phyloP scores from a whole-genome alignment of 2,888 invertebrate genomes.

The Eupsilia transversa region DNA sequence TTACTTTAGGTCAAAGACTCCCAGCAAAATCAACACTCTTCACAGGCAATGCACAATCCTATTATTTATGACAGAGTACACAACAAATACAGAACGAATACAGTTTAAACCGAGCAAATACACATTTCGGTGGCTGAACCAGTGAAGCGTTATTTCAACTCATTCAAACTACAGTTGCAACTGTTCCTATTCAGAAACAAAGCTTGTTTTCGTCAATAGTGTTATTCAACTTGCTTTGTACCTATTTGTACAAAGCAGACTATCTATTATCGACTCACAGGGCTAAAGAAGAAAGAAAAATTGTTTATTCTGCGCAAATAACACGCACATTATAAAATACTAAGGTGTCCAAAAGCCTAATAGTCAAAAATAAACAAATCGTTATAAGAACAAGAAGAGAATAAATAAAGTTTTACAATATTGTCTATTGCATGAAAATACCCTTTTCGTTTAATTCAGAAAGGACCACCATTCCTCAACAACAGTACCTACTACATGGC shows the following conservation, averaged over 20 bases:
- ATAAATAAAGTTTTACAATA: neutral
- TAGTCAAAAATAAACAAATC: too few relatives aligned
- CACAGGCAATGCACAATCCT: conserved; percentile 17
- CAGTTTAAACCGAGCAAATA: conserved; percentile 15
- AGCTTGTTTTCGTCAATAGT: neutral
- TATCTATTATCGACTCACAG: neutral
- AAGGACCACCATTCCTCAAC: neutral
- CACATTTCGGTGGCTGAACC: conserved; percentile 2
- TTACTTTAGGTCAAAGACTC: neutral
- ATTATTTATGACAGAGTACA: conserved; percentile 13
- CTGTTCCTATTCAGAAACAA: conserved; percentile 13
- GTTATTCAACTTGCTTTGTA: conserved; percentile 7
- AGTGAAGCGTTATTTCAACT: conserved; percentile 1
- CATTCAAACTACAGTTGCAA: conserved; percentile 14
- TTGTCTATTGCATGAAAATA: neutral
- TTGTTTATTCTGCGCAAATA: neutral
- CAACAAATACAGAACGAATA: too few relatives aligned
- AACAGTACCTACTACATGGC: neutral
- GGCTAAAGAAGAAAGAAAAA: neutral
- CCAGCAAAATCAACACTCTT: neutral
- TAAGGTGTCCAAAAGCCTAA: neutral
- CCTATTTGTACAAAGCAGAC: neutral
- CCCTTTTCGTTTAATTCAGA: neutral
- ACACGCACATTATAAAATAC: neutral
- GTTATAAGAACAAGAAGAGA: too few relatives aligned